Evolutionary conservation across 2,888 invertebrate genomes (phyloP), one percentile per base, ranked within the genome.

Genomic region (Volucella inflata): DNA sequence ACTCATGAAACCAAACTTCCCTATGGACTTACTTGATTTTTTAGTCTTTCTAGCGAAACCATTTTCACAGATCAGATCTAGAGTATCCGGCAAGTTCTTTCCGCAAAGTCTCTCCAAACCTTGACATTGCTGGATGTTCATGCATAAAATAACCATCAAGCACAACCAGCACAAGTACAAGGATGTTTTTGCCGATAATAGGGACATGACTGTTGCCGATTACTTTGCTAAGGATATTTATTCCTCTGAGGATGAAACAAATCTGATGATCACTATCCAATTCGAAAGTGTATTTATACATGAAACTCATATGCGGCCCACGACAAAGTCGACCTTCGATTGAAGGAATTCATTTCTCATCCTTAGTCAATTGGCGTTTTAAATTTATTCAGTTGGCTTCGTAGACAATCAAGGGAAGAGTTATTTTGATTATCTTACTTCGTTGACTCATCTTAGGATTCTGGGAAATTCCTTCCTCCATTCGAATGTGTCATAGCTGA

Each of bases 1-100:
- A 8, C 17, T 16, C 0, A 10, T 6, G 14, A 10, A 14, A 12
- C n/a, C 14, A 17, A 44, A 1, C 8, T 12, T 12, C 30, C 12
- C 14, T 4, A 46, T 1, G 6, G 30, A 70, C 88, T 88, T 70
- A 88, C 88, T 17, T 46, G 88, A 88, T 72, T 87, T 87, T 50
- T 89, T 91, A 3, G 87, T 46, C 68, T 88, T 89, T 9, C 62
- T 46, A 9, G 88, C 88, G 50, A 85, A 91, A 16, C 91, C 90
- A 36, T 88, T 75, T 0, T 42, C 10, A 42, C 91, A 90, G 3
- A 89, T 64, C 8, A 40, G 50, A 8, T 71, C 72, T 21, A 90
- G 55, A 1, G 88, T 74, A 1, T 89, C 87, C 44, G 88, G 72
- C 42, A 90, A 50, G 0, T 87, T 65, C 0, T 59, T 17, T 30